A percentile compares a stretch with the other conserved stretches of the same genome.
Evolutionary conservation across 2,888 invertebrate genomes (phyloP).

Genomic region (Lochmaea capreae): DNA sequence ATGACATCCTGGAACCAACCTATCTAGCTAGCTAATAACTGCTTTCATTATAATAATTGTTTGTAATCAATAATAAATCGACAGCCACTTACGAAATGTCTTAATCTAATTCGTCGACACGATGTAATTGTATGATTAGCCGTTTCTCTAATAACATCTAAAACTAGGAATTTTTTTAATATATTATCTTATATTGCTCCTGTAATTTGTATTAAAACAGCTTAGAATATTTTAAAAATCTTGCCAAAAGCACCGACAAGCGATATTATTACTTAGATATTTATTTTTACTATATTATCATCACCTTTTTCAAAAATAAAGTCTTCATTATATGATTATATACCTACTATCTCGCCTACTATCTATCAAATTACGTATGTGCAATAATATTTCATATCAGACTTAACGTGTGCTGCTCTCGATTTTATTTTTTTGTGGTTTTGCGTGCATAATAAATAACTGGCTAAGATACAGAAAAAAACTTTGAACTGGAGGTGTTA

Average conservation of each 20-base stretch:
- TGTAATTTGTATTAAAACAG: neutral
- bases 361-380: too few species aligned
- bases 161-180: neutral
- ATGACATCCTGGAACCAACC: neutral
- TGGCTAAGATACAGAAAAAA: neutral
- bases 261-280: too few species aligned
- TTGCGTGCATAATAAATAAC: neutral
- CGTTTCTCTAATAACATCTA: neutral
- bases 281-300: too few species aligned
- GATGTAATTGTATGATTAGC: conserved; percentile 1
- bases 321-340: too few species aligned
- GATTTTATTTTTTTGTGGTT: neutral
- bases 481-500: neutral
- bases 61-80: conserved; percentile 17
- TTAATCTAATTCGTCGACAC: neutral
- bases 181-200: neutral
- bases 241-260: too few species aligned
- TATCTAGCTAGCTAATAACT: neutral
- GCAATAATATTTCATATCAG: too few species aligned
- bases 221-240: neutral
- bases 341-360: too few species aligned
- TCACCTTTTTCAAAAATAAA: too few species aligned
- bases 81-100: neutral
- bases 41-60: conserved; percentile 1
- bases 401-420: neutral